These are phyloP conservation scores for Hucho hucho DNA, from an alignment of 2,113 vertebrate genomes.

Conservation along the genomic window DNA sequence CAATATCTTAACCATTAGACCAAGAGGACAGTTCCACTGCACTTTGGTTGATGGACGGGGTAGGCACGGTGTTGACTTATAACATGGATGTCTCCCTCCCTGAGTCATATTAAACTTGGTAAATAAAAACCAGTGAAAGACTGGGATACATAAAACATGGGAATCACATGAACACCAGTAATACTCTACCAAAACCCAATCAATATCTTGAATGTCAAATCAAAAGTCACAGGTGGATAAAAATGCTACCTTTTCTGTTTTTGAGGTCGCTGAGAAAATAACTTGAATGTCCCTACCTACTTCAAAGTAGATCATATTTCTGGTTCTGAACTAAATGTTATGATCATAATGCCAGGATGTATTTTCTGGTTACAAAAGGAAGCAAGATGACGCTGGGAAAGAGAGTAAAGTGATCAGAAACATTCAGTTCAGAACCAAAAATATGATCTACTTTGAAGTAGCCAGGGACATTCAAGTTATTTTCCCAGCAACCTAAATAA, in stretches of 20 bases:
- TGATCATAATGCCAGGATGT: no score
- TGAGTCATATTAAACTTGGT: no score
- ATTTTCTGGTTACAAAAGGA: no score
- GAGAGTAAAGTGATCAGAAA: no score
- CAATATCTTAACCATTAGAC: no score
- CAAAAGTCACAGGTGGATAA: conserved; percentile 25
- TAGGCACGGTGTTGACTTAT: background rate
- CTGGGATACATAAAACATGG: no score
- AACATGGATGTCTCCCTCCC: no score
- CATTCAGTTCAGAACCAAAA: background rate
- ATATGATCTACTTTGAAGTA: background rate
- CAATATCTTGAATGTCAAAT: conserved; percentile 1
- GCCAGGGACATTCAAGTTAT: background rate
- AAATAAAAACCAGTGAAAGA: no score
- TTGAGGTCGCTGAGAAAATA: background rate
- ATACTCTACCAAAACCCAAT: background rate
- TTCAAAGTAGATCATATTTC: background rate
- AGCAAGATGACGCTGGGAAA: no score
- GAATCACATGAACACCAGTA: no score
- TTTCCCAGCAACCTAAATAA: background rate
- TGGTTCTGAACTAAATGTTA: background rate
- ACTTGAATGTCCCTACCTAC: background rate
- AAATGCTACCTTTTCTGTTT: background rate
- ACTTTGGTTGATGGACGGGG: background rate
- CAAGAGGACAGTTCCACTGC: no score